Conservation (phyloP, 2,113 vertebrate genomes). For the Festucalex cinctus region DNA sequence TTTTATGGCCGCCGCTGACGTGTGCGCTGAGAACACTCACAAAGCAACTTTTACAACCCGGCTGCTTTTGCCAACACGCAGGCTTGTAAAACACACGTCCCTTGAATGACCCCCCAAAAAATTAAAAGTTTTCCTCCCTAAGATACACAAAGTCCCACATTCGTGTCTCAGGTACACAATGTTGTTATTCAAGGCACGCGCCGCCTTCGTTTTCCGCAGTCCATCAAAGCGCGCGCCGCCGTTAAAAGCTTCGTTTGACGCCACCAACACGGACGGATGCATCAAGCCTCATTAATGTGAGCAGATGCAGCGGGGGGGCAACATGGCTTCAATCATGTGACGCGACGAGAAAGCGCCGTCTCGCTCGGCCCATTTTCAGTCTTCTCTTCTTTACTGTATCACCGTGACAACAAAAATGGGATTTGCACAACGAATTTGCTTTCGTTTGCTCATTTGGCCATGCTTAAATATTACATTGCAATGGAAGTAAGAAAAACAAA, state of each 20-base stretch:
- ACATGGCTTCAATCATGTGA: conserved; percentile 43
- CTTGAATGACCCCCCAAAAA: background rate
- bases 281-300: conserved; percentile 22
- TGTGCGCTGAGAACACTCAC: background rate
- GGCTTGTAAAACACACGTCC: background rate
- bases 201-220: background rate
- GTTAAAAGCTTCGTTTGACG: background rate
- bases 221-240: background rate
- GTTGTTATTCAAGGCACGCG: background rate
- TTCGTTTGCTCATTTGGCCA: background rate
- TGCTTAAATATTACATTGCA: background rate
- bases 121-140: too few species aligned
- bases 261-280: conserved; percentile 25
- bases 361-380: conserved; percentile 57
- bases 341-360: conserved; percentile 39
- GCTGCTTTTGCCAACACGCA: background rate
- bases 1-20: background rate
- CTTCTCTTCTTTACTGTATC: conserved; percentile 58
- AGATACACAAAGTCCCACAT: background rate
- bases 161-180: background rate
- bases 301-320: conserved; percentile 18
- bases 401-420: conserved; percentile 54
- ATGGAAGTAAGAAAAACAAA: background rate
- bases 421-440: background rate
- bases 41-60: background rate